Conservation (phyloP, 2,113 vertebrate species). For the Tyrannus savana region DNA sequence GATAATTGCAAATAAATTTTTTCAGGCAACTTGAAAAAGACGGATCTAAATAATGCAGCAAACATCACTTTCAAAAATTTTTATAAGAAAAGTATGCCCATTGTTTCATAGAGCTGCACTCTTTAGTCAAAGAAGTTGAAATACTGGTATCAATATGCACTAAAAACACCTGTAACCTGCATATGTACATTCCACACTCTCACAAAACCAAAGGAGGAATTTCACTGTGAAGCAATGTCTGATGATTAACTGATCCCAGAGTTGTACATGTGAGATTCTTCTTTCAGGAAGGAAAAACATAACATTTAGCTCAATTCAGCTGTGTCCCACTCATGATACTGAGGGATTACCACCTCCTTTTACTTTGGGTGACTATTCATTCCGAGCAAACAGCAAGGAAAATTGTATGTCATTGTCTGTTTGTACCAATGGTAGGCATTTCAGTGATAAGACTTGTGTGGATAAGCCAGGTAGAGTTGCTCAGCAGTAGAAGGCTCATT, state of each 20-base stretch:
- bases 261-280: neutral
- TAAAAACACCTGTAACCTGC: neutral
- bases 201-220: neutral
- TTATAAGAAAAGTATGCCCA: neutral
- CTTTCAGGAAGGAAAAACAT: neutral
- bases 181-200: neutral
- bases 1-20: neutral
- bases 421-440: neutral
- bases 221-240: neutral
- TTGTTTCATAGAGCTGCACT: neutral
- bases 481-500: neutral
- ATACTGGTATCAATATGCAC: neutral
- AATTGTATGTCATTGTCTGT: neutral
- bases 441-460: neutral
- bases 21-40: neutral
- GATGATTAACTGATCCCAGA: neutral
- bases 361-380: neutral
- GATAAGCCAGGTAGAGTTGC: neutral
- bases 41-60: neutral
- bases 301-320: neutral
- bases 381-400: neutral
- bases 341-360: neutral
- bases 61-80: neutral
- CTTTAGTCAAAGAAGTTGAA: neutral
- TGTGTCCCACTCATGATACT: neutral